These are phyloP conservation scores for Polypedilum vanderplanki DNA, from an alignment of 1,140 invertebrate species.

Conservation along the genomic window DNA sequence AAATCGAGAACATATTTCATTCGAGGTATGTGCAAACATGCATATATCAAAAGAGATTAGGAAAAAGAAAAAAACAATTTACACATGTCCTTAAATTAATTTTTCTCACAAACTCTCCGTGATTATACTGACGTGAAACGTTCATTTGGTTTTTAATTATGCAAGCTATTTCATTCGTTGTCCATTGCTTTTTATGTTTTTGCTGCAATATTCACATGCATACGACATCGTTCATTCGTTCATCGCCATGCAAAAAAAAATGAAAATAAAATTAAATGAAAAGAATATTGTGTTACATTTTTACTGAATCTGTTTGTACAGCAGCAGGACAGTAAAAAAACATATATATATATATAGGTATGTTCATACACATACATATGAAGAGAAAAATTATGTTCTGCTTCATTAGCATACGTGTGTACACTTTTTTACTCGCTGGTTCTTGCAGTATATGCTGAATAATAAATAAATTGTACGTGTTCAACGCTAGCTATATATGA, in stretches of 20 bases:
- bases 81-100: background rate
- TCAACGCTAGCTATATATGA: background rate
- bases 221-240: too few relatives aligned
- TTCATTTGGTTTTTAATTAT: too few relatives aligned
- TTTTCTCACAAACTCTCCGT: too few relatives aligned
- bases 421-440: background rate
- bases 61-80: background rate
- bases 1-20: background rate
- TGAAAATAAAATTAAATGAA: conserved; percentile 25
- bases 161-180: too few relatives aligned
- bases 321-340: background rate
- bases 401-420: conserved; percentile 27
- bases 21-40: background rate
- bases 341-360: background rate
- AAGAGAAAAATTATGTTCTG: conserved; percentile 20
- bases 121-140: too few relatives aligned
- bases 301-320: conserved; percentile 25
- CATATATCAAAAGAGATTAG: background rate
- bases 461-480: conserved; percentile 28
- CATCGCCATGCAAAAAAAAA: too few relatives aligned
- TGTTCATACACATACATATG: too few relatives aligned
- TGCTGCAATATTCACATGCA: too few relatives aligned
- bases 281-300: conserved; percentile 23
- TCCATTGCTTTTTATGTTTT: too few relatives aligned
- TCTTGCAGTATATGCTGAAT: conserved; percentile 17